Conservation (phyloP, 2,113 vertebrate genomes). For the Pseudolaguvia tuberculata region DNA sequence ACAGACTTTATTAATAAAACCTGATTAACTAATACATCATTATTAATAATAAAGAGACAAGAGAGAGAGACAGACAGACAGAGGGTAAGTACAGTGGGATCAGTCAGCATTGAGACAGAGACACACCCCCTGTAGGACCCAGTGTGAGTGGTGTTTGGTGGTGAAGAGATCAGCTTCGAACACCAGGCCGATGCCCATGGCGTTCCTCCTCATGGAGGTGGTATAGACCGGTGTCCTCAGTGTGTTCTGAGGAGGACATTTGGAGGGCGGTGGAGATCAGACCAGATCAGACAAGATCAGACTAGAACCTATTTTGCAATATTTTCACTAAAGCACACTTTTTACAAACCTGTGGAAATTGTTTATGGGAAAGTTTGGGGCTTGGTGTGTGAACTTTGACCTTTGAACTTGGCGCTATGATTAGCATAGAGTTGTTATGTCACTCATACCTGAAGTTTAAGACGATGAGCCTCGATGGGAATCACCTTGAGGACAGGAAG, state of each 20-base stretch:
- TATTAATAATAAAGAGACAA: neutral
- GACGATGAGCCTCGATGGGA: conserved; percentile 74
- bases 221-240: conserved; percentile 89
- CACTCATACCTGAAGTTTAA: conserved; percentile 82
- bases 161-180: conserved; percentile 91
- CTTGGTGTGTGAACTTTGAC: too few relatives aligned
- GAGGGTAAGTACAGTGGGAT: conserved; percentile 14
- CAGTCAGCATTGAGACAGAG: conserved; percentile 82
- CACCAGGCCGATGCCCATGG: conserved; percentile 85
- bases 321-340: too few relatives aligned
- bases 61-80: neutral
- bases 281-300: too few relatives aligned
- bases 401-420: too few relatives aligned
- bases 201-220: conserved; percentile 83
- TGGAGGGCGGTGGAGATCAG: neutral
- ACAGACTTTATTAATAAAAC: too few relatives aligned
- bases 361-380: too few relatives aligned
- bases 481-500: conserved; percentile 86
- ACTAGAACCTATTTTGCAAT: too few relatives aligned
- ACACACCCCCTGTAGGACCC: conserved; percentile 90
- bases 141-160: conserved; percentile 80
- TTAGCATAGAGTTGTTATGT: too few relatives aligned
- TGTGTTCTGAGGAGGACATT: conserved; percentile 71
- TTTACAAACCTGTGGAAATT: too few relatives aligned
- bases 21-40: too few relatives aligned